Evolutionary conservation across 2,888 invertebrate genomes (phyloP).

Genomic region (Axea sp.): DNA sequence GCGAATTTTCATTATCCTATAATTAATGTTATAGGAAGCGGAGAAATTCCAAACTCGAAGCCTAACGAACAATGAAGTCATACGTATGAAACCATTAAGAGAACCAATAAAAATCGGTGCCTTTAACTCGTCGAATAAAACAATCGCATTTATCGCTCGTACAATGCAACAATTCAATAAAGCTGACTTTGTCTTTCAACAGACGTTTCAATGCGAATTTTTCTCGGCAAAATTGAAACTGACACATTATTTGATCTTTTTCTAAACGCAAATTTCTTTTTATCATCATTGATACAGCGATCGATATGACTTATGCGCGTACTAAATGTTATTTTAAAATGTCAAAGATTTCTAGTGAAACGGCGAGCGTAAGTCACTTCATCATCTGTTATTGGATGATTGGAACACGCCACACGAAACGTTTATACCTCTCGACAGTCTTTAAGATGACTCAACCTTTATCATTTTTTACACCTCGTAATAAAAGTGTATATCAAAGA

Average conservation of each 20-base stretch:
- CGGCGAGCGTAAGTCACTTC: slow-evolving; percentile 58
- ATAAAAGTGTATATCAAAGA: slow-evolving; percentile 60
- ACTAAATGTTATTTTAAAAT: slow-evolving; percentile 61
- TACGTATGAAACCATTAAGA: too few species aligned
- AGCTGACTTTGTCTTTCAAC: slow-evolving; percentile 25
- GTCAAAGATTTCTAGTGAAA: slow-evolving; percentile 60
- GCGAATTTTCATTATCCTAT: slow-evolving; percentile 7
- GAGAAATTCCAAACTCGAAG: slow-evolving; percentile 1
- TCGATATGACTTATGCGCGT: slow-evolving; percentile 58
- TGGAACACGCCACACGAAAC: slow-evolving; percentile 58
- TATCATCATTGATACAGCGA: slow-evolving; percentile 49
- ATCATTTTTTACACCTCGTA: slow-evolving; percentile 53
- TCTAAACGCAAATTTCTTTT: slow-evolving; percentile 35
- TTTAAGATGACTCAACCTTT: slow-evolving; percentile 57
- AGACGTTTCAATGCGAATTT: slow-evolving; percentile 32
- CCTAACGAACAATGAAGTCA: slow-evolving; percentile 21
- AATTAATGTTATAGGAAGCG: slow-evolving; percentile 12
- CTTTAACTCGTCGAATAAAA: slow-evolving; percentile 16
- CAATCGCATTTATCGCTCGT: slow-evolving; percentile 23
- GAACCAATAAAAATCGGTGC: slow-evolving; percentile 4
- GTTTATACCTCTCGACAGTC: slow-evolving; percentile 46
- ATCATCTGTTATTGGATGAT: slow-evolving; percentile 60
- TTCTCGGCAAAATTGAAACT: slow-evolving; percentile 15
- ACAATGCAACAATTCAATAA: slow-evolving; percentile 36
- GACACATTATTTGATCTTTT: slow-evolving; percentile 11